These are phyloP conservation scores for Orussus abietinus DNA, from an alignment of 1,140 invertebrate species.

Conservation along the genomic window DNA sequence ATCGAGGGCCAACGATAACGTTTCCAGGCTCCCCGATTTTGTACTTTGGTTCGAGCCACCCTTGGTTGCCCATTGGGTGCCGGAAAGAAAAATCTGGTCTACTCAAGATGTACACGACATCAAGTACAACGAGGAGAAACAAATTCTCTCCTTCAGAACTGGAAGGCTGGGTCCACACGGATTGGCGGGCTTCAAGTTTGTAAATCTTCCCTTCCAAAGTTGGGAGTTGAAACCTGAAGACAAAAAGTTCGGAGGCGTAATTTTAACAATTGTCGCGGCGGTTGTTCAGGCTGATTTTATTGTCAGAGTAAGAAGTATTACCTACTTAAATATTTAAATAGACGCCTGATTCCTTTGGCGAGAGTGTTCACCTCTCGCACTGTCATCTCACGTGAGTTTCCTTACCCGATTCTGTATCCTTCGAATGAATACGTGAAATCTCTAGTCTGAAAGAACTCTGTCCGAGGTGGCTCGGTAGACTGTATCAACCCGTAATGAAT, in stretches of 20 bases:
- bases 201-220: slow-evolving; percentile 79
- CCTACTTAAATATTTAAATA: no score
- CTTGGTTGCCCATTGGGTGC: slow-evolving; percentile 72
- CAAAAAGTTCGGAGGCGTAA: slow-evolving; percentile 53
- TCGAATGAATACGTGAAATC: no score
- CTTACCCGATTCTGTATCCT: no score
- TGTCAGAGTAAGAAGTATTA: slow-evolving; percentile 49
- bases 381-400: no score
- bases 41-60: slow-evolving; percentile 83
- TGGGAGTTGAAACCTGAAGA: slow-evolving; percentile 76
- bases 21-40: slow-evolving; percentile 63
- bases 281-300: slow-evolving; percentile 68
- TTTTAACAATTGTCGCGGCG: slow-evolving; percentile 63
- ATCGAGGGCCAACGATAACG: no score
- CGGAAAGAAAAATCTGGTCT: slow-evolving; percentile 61
- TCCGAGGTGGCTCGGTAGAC: no score
- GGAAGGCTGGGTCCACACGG: slow-evolving; percentile 72
- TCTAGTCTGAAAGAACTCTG: no score
- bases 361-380: no score
- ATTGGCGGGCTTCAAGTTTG: slow-evolving; percentile 68
- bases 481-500: no score
- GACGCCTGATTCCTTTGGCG: no score
- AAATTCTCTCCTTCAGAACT: slow-evolving; percentile 69
- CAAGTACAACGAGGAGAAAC: slow-evolving; percentile 80
- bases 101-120: slow-evolving; percentile 74